Evolutionary conservation across 2,113 vertebrate genomes (phyloP).

Genomic region (Ammodytes marinus): DNA sequence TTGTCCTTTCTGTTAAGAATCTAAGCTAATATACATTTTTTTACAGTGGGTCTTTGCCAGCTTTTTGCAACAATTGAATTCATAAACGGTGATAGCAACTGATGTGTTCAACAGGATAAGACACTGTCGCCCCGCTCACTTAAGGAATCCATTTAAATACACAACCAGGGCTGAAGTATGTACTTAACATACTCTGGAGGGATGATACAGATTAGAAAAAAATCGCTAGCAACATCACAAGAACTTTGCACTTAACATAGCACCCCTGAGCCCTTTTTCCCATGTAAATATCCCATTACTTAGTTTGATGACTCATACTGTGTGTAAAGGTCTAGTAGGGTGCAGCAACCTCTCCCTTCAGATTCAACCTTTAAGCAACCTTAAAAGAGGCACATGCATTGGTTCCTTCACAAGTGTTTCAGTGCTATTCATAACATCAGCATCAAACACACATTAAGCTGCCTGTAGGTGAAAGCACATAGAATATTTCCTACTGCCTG

Average conservation of each 20-base stretch:
- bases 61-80: conserved; percentile 12
- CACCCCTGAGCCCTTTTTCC: conserved; percentile 41
- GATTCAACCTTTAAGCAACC: conserved; percentile 43
- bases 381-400: conserved; percentile 3
- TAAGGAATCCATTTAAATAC: conserved; percentile 61
- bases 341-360: conserved; percentile 31
- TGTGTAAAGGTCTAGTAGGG: conserved; percentile 52
- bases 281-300: conserved; percentile 54
- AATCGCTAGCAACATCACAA: conserved; percentile 33
- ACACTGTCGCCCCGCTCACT: conserved; percentile 29
- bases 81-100: conserved; percentile 23
- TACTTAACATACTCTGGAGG: conserved; percentile 58
- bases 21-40: conserved; percentile 6
- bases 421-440: not conserved
- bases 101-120: conserved; percentile 41
- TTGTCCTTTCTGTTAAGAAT: not conserved
- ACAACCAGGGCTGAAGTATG: conserved; percentile 41
- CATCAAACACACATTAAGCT: not conserved
- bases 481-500: not conserved
- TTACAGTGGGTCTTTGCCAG: not conserved
- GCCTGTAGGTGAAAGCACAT: not conserved
- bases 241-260: conserved; percentile 58
- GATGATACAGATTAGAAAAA: conserved; percentile 27
- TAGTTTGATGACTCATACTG: conserved; percentile 53
- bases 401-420: conserved; percentile 33